A percentile compares a stretch with the other conserved stretches of the same genome.
Evolutionary conservation across 2,113 vertebrate species (phyloP).

Genomic region (Empidonax alnorum): DNA sequence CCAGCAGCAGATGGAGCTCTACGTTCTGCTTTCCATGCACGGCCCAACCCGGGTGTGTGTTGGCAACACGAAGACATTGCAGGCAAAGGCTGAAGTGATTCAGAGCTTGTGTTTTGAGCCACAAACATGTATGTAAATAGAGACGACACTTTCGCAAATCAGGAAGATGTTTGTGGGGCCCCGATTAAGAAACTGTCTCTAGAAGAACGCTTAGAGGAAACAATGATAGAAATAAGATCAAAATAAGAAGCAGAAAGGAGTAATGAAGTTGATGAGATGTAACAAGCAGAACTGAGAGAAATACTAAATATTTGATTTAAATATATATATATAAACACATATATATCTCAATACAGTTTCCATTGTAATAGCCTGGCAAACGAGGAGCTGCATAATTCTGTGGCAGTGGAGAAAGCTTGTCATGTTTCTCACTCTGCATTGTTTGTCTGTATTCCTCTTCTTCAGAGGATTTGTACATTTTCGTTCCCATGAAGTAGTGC

Average conservation of each 20-base stretch:
- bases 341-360: not conserved
- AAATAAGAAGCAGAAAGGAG: not conserved
- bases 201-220: not conserved
- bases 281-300: not conserved
- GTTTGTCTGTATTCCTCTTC: not conserved
- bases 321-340: not conserved
- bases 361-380: not conserved
- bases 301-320: not conserved
- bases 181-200: not conserved
- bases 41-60: rapidly evolving
- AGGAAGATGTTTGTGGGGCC: not conserved
- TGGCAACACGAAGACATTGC: not conserved
- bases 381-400: not conserved
- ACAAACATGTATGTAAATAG: not conserved
- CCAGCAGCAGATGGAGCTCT: slow-evolving; percentile 49
- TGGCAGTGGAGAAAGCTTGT: not conserved
- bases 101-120: not conserved
- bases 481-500: not conserved
- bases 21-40: rapidly evolving
- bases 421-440: not conserved
- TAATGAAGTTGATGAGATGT: not conserved
- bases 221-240: not conserved
- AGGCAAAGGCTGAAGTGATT: not conserved
- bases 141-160: not conserved
- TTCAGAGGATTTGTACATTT: not conserved